phyloP scores from a whole-genome alignment of 2,888 invertebrate genomes.

The Aporophyla lueneburgensis region DNA sequence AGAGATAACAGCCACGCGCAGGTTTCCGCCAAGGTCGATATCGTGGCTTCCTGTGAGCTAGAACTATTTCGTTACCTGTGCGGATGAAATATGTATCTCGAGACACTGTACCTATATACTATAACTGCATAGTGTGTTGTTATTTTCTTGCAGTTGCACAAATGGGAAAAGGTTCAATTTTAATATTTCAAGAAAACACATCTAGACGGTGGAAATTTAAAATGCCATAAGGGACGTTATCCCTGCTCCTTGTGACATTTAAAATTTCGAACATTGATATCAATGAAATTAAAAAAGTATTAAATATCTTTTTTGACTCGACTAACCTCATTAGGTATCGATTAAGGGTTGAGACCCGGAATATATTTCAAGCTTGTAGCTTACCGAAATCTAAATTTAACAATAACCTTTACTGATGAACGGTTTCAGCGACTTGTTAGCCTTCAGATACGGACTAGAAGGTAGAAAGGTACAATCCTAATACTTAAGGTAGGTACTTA shows the following conservation, averaged over 20 bases:
- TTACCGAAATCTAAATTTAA: constrained; percentile 21
- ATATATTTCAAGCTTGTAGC: constrained; percentile 24
- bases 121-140: background rate
- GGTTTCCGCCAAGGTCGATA: constrained; percentile 78
- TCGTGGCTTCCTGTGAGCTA: constrained; percentile 74
- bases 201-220: no score
- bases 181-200: background rate
- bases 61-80: constrained; percentile 58
- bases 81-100: constrained; percentile 24
- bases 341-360: background rate
- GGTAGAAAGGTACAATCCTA: background rate
- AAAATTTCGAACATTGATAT: no score
- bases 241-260: no score
- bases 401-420: constrained; percentile 5
- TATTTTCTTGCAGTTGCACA: background rate
- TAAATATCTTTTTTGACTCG: no score
- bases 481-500: background rate
- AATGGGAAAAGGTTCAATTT: background rate
- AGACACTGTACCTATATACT: background rate
- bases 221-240: no score
- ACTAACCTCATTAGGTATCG: background rate
- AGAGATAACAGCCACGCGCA: constrained; percentile 65
- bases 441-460: background rate
- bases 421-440: background rate
- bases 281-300: no score